Base-by-base conservation (phyloP, 37 sponge, comb jelly and placozoan species). In the Amphimedon queenslandica region DNA sequence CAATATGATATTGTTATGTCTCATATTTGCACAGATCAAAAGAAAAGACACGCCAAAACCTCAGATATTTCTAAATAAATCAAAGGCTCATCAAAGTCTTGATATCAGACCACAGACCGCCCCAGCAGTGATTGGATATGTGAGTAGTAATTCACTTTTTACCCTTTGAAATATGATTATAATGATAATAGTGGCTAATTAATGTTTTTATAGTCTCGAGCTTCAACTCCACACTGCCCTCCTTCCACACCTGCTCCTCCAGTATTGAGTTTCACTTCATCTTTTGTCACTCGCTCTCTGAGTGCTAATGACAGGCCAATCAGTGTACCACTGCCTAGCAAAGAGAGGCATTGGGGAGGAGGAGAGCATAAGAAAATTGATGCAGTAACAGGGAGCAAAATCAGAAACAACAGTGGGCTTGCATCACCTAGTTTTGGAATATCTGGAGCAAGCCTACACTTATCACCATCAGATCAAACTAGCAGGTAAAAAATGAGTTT, bases 101-200 rank as follows among this genome's bases (percentile, higher is more conserved):
- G 27, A 25, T 29, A 10, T 30, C 16, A 18, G 82, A 73, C 75
- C 82, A 23, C 75, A 74, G 66, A 81, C 75, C 34, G 82, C 82
- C 16, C 82, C 82, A 27, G 67, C 82, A 21, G 37, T 58, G 2
- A 25, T 73, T 13, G 25, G 66, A 47, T 23, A 67, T 55, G 77
- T 66, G 51, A 40, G 31, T 11, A 35, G 28, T 8, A 29, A 29
- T 10, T 63, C 64, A 31, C 13, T 21, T 13, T 53, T 13, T 53
- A 21, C 55, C 20, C 13, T 13, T 21, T 61, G 6, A 6, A 3
- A 70, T 13, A 70, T 21, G 21, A 37, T 28, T 3, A 11, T 18
- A 51, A 4, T 29, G 5, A 25, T 58, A 2, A 3, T 58, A 3
- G 2, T 4, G 2, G 3, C 2, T 29, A 29, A n/a, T n/a, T n/a